Percentiles rank a stretch among this genome's conserved stretches.
Conservation (phyloP, 2,888 invertebrate species). For the Augiades crinisus region DNA sequence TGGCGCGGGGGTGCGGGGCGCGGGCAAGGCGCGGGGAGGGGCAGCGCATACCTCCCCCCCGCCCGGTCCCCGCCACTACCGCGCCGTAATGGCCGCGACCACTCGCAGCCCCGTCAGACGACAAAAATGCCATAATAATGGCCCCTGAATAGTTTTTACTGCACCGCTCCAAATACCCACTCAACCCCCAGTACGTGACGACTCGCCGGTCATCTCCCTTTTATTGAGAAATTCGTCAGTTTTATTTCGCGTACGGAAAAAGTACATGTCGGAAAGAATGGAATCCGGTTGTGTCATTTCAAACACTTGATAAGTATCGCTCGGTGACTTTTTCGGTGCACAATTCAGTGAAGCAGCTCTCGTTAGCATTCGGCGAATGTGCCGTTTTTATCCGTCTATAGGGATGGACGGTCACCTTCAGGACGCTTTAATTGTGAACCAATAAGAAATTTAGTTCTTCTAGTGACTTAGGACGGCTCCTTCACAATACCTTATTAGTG, state of each 20-base stretch:
- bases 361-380: slow-evolving; percentile 72
- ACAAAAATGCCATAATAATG: slow-evolving; percentile 83
- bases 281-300: slow-evolving; percentile 81
- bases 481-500: slow-evolving; percentile 60
- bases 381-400: slow-evolving; percentile 59
- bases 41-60: slow-evolving; percentile 45
- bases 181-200: slow-evolving; percentile 71
- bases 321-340: slow-evolving; percentile 63
- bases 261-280: slow-evolving; percentile 59
- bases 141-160: slow-evolving; percentile 79
- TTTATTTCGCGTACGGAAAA: slow-evolving; percentile 65
- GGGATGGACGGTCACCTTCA: slow-evolving; percentile 76
- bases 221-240: slow-evolving; percentile 82
- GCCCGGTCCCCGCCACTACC: slow-evolving; percentile 35
- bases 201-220: slow-evolving; percentile 76
- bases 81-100: slow-evolving; percentile 73
- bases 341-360: slow-evolving; percentile 70
- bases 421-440: slow-evolving; percentile 71
- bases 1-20: slow-evolving; percentile 39
- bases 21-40: slow-evolving; percentile 35
- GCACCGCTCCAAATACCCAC: slow-evolving; percentile 77
- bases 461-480: slow-evolving; percentile 43
- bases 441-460: slow-evolving; percentile 64
- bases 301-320: slow-evolving; percentile 81
- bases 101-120: slow-evolving; percentile 77